Evolutionary conservation across 30 jellyfish, hydroid and myxozoan species (phyloP), one percentile per base, ranked within the genome.

Genomic region (Nemopilema nomurai): DNA sequence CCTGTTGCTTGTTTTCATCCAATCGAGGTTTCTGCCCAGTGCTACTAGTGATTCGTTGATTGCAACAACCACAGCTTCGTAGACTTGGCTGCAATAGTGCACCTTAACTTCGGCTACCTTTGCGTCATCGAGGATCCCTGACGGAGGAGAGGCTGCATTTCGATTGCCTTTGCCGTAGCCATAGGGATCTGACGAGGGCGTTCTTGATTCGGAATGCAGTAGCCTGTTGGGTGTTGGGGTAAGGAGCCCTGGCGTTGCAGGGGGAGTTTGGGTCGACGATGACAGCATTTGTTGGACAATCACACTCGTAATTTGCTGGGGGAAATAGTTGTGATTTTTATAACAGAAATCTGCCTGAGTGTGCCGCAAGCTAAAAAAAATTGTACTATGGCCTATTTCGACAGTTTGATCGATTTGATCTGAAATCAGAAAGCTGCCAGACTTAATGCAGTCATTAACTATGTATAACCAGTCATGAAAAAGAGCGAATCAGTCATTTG

Each of bases 71-170:
- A 86, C 89, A 0, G 96, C 96, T 17, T 67, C 89, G 62, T 86
- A 86, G 19, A 86, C 96, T 32, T 86, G 96, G 49, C 96, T 86
- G 86, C 96, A 86, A 69, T 86, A 86, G 25, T 76, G 71, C 27
- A 76, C 89, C 57, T 86, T 74, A 33, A 86, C 86, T 29, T 86
- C 96, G 4, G 90, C 79, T 9, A 65, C 24, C 18, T 72, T 69
- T 33, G 90, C 96, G 32, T 86, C 90, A 73, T 86, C 96, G 18
- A 86, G 28, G 28, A 78, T 19, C 0, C 85, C 85, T n/a, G 29
- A 21, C 22, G 83, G 89, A 30, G 96, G 96, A 0, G 96, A 86
- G 0, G 66, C 30, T 30, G 29, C 80, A 53, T 28, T 65, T 57
- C 82, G 51, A 18, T 66, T 72, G 1, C 65, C 53, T 76, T 31